phyloP scores from a whole-genome alignment of 2,113 vertebrate species.

The Aspiorhynchus laticeps region DNA sequence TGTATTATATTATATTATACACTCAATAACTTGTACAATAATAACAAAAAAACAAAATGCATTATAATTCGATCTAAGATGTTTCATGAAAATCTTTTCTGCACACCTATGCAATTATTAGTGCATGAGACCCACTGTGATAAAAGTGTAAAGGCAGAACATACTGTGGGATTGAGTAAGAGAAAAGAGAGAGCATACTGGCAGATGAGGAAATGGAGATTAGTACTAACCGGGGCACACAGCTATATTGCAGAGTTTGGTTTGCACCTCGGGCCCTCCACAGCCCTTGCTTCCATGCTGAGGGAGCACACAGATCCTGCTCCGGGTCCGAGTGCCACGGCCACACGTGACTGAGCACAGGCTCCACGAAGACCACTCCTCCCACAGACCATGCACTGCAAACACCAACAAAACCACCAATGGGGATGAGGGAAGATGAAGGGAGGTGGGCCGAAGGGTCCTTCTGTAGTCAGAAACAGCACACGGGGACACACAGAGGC shows the following conservation, averaged over 20 bases:
- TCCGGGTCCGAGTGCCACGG: conserved; percentile 89
- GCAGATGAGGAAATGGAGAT: conserved; percentile 61
- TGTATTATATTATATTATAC: no score
- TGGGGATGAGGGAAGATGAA: conserved; percentile 62
- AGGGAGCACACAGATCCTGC: conserved; percentile 84
- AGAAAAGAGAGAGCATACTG: not conserved
- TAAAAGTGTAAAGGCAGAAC: not conserved
- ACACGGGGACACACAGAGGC: not conserved
- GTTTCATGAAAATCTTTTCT: not conserved
- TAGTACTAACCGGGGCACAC: conserved; percentile 93
- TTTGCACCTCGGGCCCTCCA: conserved; percentile 85
- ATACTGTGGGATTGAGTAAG: not conserved
- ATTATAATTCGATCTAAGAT: not conserved
- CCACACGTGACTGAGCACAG: conserved; percentile 96
- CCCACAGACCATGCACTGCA: conserved; percentile 90
- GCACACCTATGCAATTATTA: not conserved
- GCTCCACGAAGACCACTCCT: conserved; percentile 95
- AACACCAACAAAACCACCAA: conserved; percentile 67
- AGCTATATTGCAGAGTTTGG: conserved; percentile 92
- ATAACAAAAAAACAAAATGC: no score
- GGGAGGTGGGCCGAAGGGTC: conserved; percentile 13
- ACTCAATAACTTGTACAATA: no score
- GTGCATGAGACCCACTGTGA: conserved; percentile 12
- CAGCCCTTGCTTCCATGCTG: conserved; percentile 81
- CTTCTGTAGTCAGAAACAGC: conserved; percentile 1